Evolutionary conservation across 1,140 invertebrate genomes (phyloP).

Genomic region (Eriocheir sinensis): DNA sequence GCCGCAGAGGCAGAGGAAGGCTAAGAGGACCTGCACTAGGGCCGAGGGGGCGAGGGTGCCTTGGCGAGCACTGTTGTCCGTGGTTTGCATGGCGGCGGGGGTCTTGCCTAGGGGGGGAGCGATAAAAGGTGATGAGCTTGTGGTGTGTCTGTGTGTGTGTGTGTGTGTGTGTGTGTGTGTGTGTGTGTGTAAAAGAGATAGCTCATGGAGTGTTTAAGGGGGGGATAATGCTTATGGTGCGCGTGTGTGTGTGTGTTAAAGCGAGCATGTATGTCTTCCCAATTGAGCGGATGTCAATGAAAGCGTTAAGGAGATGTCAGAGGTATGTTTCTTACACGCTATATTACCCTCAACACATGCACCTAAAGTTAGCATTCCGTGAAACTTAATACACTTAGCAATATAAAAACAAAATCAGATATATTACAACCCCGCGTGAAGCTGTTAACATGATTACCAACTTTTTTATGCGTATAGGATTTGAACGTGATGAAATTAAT

Average conservation of each 20-base stretch:
- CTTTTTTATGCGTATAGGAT: background rate
- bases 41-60: background rate
- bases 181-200: too few species aligned
- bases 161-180: background rate
- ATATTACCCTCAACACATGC: background rate
- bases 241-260: background rate
- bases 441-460: background rate
- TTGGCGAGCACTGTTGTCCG: conserved; percentile 27
- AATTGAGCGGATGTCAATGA: background rate
- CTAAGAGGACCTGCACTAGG: background rate
- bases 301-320: background rate
- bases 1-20: background rate
- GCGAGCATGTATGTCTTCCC: background rate
- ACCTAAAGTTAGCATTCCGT: background rate
- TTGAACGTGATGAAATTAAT: too few species aligned
- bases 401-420: background rate
- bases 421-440: background rate
- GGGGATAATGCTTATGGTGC: too few species aligned
- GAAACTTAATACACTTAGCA: background rate
- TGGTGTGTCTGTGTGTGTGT: background rate
- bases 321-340: background rate
- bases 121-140: background rate
- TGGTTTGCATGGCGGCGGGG: conserved; percentile 67
- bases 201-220: too few species aligned
- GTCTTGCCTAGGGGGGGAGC: conserved; percentile 45